These are phyloP conservation scores for Ectropis crepuscularia DNA, from an alignment of 2,888 invertebrate species.

Conservation along the genomic window DNA sequence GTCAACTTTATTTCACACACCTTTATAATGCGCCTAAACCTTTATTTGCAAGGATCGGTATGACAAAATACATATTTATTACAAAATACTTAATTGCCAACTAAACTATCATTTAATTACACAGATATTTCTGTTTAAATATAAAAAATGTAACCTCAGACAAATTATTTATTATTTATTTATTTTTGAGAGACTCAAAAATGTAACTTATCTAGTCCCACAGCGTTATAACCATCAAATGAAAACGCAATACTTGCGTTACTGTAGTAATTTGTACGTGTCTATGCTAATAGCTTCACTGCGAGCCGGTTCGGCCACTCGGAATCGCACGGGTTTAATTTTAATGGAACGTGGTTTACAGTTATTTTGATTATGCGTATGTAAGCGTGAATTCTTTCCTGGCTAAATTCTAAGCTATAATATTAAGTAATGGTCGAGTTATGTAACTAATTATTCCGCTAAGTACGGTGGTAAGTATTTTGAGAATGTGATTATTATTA, in stretches of 20 bases:
- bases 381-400: conserved; percentile 14
- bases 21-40: too few species aligned
- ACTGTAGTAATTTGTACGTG: conserved; percentile 5
- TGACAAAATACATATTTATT: too few species aligned
- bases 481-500: not conserved
- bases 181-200: too few species aligned
- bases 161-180: too few species aligned
- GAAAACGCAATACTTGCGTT: not conserved
- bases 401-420: conserved; percentile 13
- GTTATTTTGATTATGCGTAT: conserved; percentile 12
- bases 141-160: too few species aligned
- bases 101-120: too few species aligned
- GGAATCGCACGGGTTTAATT: conserved; percentile 19
- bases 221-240: not conserved
- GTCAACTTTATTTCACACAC: not conserved
- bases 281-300: conserved; percentile 7
- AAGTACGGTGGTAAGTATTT: not conserved
- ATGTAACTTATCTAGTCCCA: not conserved
- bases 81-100: too few species aligned
- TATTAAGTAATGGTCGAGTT: conserved; percentile 12
- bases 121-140: too few species aligned
- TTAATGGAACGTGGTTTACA: conserved; percentile 7
- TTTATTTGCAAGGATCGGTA: too few species aligned
- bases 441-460: conserved; percentile 7
- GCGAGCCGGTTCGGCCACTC: conserved; percentile 23